Base-by-base conservation (phyloP, 2,113 vertebrate species). In the Leiothrix lutea region DNA sequence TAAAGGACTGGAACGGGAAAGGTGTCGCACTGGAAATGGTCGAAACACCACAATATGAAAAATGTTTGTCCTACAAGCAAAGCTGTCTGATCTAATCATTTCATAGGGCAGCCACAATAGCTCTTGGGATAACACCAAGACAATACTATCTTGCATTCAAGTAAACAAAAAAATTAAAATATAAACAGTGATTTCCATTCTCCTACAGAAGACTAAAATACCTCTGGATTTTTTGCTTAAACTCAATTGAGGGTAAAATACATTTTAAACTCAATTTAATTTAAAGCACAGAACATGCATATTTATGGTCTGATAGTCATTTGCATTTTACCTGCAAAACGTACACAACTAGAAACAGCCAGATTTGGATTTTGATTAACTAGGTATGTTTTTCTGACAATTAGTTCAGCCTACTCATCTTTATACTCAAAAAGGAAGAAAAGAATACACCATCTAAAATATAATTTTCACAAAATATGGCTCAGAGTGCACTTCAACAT, bases 21-120 rank as follows among this genome's bases (percentile, higher is more conserved):
- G 95, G 95, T 97, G 92, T 92, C 36, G 1, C 79, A 90, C 3
- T 86, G 82, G 92, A 96, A 97, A 92, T 48, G 67, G 74, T 58
- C 1, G 1, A 54, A 96, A 94, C 61, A 67, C 35, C 71, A 78
- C 58, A 77, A 67, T 28, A 86, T 10, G 42, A 54, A 54, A 87
- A 83, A 50, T 22, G 54, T 66, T 86, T 92, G 79, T 93, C 86
- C 75, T 90, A 94, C 71, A 86, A 96, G 79, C 67, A 64, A 94
- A 93, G 72, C 92, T 93, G 82, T 88, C 94, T 71, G 24, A 17
- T 88, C 90, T 38, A 71, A 94, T 90, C 31, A 88, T 53, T 80
- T 97, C 90, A 86, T 16, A 92, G 24, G 71, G 51, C 9, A 20
- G 72, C 72, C 90, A 88, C 44, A 64, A 70, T 23, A 73, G 91